A percentile compares a stretch with the other conserved stretches of the same genome.
These are phyloP conservation scores for Podarcis raffonei DNA, from an alignment of 2,113 vertebrate genomes.

Conservation along the genomic window DNA sequence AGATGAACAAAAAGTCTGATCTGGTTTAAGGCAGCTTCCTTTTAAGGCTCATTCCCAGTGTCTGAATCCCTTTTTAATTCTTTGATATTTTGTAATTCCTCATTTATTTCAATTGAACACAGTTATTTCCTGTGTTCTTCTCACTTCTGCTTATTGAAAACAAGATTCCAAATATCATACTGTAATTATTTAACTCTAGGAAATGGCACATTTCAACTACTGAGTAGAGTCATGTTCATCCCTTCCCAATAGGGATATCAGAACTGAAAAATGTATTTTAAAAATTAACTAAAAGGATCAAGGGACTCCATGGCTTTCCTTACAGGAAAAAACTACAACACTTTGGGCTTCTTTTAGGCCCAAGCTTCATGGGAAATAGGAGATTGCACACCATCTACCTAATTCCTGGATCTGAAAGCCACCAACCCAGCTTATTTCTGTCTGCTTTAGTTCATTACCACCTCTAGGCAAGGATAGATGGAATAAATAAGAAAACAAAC, in stretches of 20 bases:
- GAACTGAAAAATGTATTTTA: neutral
- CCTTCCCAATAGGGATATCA: neutral
- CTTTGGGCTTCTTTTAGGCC: neutral
- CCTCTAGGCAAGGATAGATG: neutral
- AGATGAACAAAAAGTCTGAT: neutral
- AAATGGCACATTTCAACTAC: neutral
- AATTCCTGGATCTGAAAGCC: no score
- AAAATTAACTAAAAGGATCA: neutral
- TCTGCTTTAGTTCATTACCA: no score
- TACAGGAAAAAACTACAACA: no score
- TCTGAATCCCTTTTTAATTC: neutral
- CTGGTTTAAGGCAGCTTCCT: neutral
- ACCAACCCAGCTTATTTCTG: no score
- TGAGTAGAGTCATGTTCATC: neutral
- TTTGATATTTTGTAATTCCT: neutral
- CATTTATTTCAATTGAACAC: no score
- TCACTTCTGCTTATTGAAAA: neutral
- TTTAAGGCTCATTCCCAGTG: neutral
- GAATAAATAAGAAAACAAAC: slow-evolving; percentile 6
- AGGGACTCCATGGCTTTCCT: no score
- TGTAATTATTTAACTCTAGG: neutral
- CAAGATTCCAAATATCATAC: neutral
- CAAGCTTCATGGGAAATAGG: neutral
- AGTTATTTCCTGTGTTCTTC: neutral
- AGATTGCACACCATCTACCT: no score